These are phyloP conservation scores for Macrostomum lignano DNA, from an alignment of 1,140 invertebrate genomes.

Conservation along the genomic window DNA sequence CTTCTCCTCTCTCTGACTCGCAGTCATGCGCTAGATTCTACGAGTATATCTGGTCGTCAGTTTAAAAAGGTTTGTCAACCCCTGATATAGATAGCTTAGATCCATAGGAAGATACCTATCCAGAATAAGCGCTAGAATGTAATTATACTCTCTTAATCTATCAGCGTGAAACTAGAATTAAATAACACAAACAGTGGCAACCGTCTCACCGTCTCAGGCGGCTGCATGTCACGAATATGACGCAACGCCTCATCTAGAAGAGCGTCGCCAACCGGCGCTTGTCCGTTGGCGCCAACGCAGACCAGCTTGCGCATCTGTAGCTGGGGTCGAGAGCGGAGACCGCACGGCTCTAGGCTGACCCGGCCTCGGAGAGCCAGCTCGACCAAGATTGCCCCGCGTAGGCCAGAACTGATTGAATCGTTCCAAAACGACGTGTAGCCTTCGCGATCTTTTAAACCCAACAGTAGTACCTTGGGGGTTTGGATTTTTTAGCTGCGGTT, in stretches of 20 bases:
- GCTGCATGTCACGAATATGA: conserved; percentile 55
- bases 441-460: conserved; percentile 90
- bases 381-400: conserved; percentile 87
- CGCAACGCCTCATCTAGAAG: conserved; percentile 87
- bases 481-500: too few species aligned
- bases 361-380: conserved; percentile 72
- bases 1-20: too few species aligned
- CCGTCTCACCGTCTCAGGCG: too few species aligned
- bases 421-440: conserved; percentile 67
- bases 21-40: too few species aligned
- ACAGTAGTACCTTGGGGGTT: too few species aligned
- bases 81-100: too few species aligned
- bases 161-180: too few species aligned
- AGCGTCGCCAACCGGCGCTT: conserved; percentile 83
- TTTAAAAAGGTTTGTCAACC: too few species aligned
- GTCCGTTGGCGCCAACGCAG: conserved; percentile 48
- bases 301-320: conserved; percentile 37
- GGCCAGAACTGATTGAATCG: conserved; percentile 92
- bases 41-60: too few species aligned
- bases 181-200: too few species aligned
- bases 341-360: conserved; percentile 74
- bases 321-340: conserved; percentile 59
- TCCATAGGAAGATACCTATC: too few species aligned
- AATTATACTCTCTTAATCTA: conserved; percentile 81
- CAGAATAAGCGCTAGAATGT: conserved; percentile 99